Conservation (phyloP, 2,113 vertebrate species). For the Vireo altiloquus region DNA sequence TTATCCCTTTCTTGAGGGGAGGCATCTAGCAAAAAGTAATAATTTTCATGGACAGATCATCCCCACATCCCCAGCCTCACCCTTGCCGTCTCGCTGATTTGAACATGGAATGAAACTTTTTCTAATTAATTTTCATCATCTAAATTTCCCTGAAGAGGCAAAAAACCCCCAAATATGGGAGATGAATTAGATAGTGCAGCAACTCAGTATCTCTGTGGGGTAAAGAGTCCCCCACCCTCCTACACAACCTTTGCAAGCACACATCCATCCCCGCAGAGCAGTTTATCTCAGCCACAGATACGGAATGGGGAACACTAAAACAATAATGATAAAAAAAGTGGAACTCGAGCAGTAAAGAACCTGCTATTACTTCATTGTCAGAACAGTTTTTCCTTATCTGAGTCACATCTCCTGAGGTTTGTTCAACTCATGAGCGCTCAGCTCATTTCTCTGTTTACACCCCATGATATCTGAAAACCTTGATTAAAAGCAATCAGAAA, state of each 20-base stretch:
- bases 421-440: not conserved
- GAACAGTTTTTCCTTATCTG: conserved; percentile 21
- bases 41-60: not conserved
- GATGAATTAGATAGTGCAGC: not conserved
- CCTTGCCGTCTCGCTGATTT: not conserved
- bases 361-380: conserved; percentile 13
- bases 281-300: not conserved
- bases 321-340: not conserved
- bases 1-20: not conserved
- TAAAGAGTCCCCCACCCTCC: not conserved
- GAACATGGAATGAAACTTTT: not conserved
- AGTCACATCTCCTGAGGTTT: conserved; percentile 11
- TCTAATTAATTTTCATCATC: not conserved
- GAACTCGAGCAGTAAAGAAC: not conserved
- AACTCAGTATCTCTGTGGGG: not conserved
- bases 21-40: not conserved
- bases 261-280: not conserved
- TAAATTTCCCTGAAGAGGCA: not conserved
- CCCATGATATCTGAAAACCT: not conserved
- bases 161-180: not conserved
- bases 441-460: not conserved
- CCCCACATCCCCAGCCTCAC: not conserved
- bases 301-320: not conserved
- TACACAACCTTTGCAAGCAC: not conserved
- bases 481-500: conserved; percentile 46